Evolutionary conservation across 2,888 invertebrate genomes (phyloP), one percentile per base, ranked within the genome.

Genomic region (Zelleria hepariella): DNA sequence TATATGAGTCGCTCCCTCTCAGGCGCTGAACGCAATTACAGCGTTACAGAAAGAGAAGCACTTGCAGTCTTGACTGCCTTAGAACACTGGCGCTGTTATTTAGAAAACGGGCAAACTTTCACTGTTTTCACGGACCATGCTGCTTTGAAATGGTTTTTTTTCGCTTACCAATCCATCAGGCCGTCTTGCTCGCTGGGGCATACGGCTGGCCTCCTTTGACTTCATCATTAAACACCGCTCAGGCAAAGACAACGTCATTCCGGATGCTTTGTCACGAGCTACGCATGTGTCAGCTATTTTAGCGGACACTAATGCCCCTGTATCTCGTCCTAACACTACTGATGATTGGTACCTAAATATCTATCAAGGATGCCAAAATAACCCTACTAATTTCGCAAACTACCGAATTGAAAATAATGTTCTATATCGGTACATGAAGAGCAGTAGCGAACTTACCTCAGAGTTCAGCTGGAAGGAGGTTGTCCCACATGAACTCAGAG

Each of bases 391-490:
- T 6, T 59, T 52, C 26, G 27, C 52, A 15, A 59, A 61, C 18
- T 61, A 53, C 53, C 8, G 24, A 18, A 20, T 59, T 1, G n/a
- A 42, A n/a, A 25, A 57, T 26, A 60, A 60, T 20, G 10, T 10
- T 23, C 23, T 59, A 10, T 60, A 32, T 27, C 27, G 60, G 10
- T 54, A 25, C 20, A 32, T 27, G 27, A 60, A 58, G 24, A 55
- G n/a, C 18, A 48, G 26, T 8, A 18, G 5, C 8, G 18, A 8
- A 20, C 42, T 61, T 2, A 58, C 57, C 4, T 10, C 21, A 0
- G 61, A 61, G 21, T 62, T 60, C 51, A 25, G n/a, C 8, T 59
- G 59, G 59, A 57, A 59, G 25, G 51, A 59, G 23, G 59, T 59
- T 8, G 51, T 59, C 15, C 59, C 59, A 10, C 10, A 27, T 5